Evolutionary conservation across 2,888 invertebrate genomes (phyloP).

Genomic region (Epinotia ramella): DNA sequence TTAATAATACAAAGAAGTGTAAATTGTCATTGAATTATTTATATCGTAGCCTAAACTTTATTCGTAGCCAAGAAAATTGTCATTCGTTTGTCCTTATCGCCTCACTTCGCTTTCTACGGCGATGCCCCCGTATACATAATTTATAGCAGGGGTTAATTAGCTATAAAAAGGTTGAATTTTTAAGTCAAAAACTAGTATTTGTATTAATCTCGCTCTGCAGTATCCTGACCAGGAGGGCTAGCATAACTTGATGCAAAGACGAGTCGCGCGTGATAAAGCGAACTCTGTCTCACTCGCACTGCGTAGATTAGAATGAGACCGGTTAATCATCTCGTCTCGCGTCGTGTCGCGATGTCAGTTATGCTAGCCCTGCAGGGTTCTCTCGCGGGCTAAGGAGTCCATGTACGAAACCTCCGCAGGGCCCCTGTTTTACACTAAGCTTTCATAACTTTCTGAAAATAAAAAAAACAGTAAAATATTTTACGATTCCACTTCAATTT

Average conservation of each 20-base stretch:
- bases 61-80: slow-evolving; percentile 4
- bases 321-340: no score
- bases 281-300: no score
- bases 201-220: no score
- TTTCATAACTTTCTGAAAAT: slow-evolving; percentile 14
- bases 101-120: background rate
- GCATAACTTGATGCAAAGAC: background rate
- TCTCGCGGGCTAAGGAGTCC: background rate
- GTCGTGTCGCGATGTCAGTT: no score
- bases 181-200: no score
- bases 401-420: no score
- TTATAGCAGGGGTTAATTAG: no score
- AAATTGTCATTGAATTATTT: background rate
- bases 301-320: no score
- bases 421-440: background rate
- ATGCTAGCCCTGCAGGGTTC: no score
- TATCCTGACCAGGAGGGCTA: background rate
- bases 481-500: slow-evolving; percentile 16
- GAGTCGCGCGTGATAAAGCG: no score
- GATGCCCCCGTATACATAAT: background rate
- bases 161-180: no score
- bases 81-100: slow-evolving; percentile 2
- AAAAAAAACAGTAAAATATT: slow-evolving; percentile 17
- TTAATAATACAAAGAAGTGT: background rate
- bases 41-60: background rate